Percentiles rank a stretch among this genome's conserved stretches.
Evolutionary conservation across 2,888 invertebrate species (phyloP).

Genomic region (Bombyx huttoni): DNA sequence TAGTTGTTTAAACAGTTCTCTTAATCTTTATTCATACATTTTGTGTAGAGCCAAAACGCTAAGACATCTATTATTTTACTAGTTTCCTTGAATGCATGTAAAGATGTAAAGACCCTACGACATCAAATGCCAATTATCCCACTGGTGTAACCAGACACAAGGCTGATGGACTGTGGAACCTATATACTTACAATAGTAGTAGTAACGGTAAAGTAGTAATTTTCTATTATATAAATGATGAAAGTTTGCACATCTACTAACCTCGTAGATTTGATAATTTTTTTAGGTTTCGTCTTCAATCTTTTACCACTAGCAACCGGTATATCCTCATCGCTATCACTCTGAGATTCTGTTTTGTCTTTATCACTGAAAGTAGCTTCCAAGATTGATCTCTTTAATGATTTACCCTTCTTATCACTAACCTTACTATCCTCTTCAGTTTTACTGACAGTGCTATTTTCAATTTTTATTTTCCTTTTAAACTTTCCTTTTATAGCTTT

Average conservation of each 20-base stretch:
- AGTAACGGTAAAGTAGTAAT: too few relatives aligned
- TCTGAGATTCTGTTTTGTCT: slow-evolving; percentile 61
- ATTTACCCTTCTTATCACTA: slow-evolving; percentile 38
- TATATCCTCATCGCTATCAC: slow-evolving; percentile 58
- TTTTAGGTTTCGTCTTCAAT: slow-evolving; percentile 63
- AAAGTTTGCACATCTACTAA: slow-evolving; percentile 14
- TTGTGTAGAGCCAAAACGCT: too few relatives aligned
- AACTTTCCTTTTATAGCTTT: slow-evolving; percentile 57
- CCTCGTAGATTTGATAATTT: slow-evolving; percentile 51
- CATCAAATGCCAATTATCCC: too few relatives aligned
- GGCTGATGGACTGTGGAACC: too few relatives aligned
- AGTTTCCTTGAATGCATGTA: too few relatives aligned
- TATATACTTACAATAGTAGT: too few relatives aligned
- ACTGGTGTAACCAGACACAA: too few relatives aligned
- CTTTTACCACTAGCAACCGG: slow-evolving; percentile 51
- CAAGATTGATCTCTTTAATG: slow-evolving; percentile 47
- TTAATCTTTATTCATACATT: too few relatives aligned
- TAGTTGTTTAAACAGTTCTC: too few relatives aligned
- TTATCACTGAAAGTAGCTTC: slow-evolving; percentile 50
- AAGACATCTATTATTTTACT: too few relatives aligned
- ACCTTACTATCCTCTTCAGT: slow-evolving; percentile 21
- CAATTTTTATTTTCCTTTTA: slow-evolving; percentile 39
- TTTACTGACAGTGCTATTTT: slow-evolving; percentile 17
- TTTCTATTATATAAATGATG: neutral
- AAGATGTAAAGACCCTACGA: too few relatives aligned